Evolutionary conservation across 1,140 invertebrate genomes (phyloP).

Genomic region (Sipha flava): DNA sequence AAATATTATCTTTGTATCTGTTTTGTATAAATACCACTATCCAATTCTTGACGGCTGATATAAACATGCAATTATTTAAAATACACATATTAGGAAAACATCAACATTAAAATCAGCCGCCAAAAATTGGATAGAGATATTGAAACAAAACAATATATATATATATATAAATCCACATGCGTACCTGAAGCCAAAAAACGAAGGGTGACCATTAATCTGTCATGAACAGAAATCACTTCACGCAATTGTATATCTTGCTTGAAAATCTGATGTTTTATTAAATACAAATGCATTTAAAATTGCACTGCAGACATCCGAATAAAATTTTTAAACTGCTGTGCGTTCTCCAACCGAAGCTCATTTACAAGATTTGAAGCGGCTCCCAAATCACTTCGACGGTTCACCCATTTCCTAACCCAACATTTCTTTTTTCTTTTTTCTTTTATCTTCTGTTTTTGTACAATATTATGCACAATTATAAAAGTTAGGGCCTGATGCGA

Average conservation of each 20-base stretch:
- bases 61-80: too few relatives aligned
- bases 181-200: not conserved
- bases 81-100: too few relatives aligned
- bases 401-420: not conserved
- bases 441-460: not conserved
- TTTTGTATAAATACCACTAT: too few relatives aligned
- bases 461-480: not conserved
- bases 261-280: not conserved
- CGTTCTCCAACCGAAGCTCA: not conserved
- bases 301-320: not conserved
- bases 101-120: too few relatives aligned
- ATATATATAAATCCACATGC: not conserved
- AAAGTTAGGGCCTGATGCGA: not conserved
- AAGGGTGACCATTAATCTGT: not conserved
- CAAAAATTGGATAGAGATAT: too few relatives aligned
- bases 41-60: too few relatives aligned
- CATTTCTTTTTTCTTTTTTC: not conserved
- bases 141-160: too few relatives aligned
- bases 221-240: not conserved
- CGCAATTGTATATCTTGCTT: not conserved
- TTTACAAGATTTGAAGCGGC: not conserved
- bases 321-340: not conserved
- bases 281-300: not conserved
- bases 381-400: not conserved
- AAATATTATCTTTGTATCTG: too few relatives aligned